Conservation (phyloP, 2,797 vertebrate species). For the Pangasius macronema region DNA sequence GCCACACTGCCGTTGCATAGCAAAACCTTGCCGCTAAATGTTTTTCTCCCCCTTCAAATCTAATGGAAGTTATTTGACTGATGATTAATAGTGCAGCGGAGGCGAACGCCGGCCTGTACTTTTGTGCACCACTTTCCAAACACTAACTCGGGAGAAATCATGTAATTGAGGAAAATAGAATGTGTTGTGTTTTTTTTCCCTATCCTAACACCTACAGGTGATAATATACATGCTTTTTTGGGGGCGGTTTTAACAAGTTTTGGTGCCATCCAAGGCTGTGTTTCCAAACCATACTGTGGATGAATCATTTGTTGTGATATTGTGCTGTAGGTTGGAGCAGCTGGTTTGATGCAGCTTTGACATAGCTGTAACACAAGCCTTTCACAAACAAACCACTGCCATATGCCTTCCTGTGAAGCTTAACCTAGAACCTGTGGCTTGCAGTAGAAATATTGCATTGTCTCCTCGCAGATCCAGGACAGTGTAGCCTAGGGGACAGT, state of each 20-base stretch:
- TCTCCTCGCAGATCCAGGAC: constrained; percentile 71
- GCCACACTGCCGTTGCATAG: constrained; percentile 67
- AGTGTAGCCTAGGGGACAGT: constrained; percentile 68
- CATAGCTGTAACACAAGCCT: constrained; percentile 53
- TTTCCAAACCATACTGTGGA: constrained; percentile 29
- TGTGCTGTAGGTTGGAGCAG: constrained; percentile 23
- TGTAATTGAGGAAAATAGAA: constrained; percentile 7
- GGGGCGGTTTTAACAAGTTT: constrained; percentile 10
- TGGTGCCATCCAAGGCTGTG: not conserved
- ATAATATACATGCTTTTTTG: constrained; percentile 17
- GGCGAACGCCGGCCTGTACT: constrained; percentile 61
- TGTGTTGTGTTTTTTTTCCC: not conserved
- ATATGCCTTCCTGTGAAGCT: constrained; percentile 50
- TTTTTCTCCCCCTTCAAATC: constrained; percentile 64
- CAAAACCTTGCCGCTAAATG: constrained; percentile 73
- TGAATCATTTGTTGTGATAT: constrained; percentile 43
- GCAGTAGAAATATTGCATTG: constrained; percentile 73
- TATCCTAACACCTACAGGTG: constrained; percentile 25
- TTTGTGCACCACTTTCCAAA: constrained; percentile 63
- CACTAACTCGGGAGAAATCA: constrained; percentile 58
- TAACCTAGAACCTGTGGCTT: constrained; percentile 61
- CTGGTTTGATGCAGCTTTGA: constrained; percentile 52
- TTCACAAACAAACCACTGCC: constrained; percentile 60
- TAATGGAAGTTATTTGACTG: constrained; percentile 76
- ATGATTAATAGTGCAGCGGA: constrained; percentile 73